Conservation (phyloP, 2,888 invertebrate genomes). For the Himalopsyche japonica region DNA sequence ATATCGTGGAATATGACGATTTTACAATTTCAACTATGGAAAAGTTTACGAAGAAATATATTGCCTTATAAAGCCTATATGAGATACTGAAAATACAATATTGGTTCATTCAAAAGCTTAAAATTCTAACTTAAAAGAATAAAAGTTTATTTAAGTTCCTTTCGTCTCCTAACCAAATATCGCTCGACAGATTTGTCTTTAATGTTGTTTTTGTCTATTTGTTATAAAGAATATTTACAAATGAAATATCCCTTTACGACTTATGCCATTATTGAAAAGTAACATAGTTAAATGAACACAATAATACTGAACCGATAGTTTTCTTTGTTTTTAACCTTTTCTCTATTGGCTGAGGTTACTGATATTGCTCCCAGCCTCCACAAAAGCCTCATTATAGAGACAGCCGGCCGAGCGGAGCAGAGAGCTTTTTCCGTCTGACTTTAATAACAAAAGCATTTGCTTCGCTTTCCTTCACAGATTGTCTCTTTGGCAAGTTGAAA, state of each 20-base stretch:
- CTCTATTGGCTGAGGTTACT: not conserved
- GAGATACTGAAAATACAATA: too few relatives aligned
- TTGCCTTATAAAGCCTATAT: too few relatives aligned
- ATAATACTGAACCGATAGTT: not conserved
- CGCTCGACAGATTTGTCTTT: too few relatives aligned
- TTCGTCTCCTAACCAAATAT: too few relatives aligned
- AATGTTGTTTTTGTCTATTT: not conserved
- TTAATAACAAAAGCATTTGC: constrained; percentile 7
- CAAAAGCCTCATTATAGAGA: constrained; percentile 6
- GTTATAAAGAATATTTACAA: not conserved
- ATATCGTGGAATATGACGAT: too few relatives aligned
- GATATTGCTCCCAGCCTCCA: not conserved
- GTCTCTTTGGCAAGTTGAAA: constrained; percentile 8
- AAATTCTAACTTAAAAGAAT: too few relatives aligned
- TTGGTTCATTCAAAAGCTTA: too few relatives aligned
- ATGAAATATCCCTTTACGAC: not conserved
- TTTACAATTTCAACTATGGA: too few relatives aligned
- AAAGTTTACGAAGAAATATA: too few relatives aligned
- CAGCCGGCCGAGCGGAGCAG: not conserved
- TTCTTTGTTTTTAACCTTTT: not conserved
- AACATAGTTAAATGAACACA: constrained; percentile 1
- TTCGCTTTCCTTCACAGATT: constrained; percentile 2
- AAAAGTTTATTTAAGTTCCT: too few relatives aligned
- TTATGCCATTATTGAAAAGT: not conserved
- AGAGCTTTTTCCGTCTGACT: not conserved